Evolutionary conservation across 2,797 vertebrate species (phyloP).

Genomic region (Coregonus ussuriensis): DNA sequence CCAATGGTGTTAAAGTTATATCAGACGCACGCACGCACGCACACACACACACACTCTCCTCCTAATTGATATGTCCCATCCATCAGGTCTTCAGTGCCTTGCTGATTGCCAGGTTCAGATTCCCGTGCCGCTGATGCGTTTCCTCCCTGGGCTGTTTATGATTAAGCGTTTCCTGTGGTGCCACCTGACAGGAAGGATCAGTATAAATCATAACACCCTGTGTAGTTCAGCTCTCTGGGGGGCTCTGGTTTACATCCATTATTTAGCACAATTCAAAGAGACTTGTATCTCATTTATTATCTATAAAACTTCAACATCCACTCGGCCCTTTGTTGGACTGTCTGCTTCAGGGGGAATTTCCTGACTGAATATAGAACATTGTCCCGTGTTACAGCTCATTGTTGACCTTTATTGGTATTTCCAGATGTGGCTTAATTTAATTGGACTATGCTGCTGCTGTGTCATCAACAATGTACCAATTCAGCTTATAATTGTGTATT

Average conservation of each 20-base stretch:
- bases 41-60: constrained; percentile 31
- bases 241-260: constrained; percentile 57
- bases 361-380: not conserved
- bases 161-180: constrained; percentile 67
- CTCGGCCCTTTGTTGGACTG: constrained; percentile 8
- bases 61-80: constrained; percentile 69
- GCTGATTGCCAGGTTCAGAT: constrained; percentile 71
- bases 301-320: constrained; percentile 28
- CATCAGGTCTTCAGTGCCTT: constrained; percentile 66
- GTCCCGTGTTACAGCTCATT: not conserved
- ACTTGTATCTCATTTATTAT: constrained; percentile 48
- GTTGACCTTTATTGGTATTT: not conserved
- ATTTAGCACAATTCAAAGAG: constrained; percentile 61
- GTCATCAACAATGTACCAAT: not conserved
- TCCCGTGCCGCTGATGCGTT: constrained; percentile 64
- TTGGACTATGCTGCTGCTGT: not conserved
- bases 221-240: constrained; percentile 36
- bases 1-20: not conserved
- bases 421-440: not conserved
- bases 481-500: not conserved
- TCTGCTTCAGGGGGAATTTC: constrained; percentile 24
- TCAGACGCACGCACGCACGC: not conserved
- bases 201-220: constrained; percentile 58
- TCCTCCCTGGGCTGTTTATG: constrained; percentile 59
- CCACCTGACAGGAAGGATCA: constrained; percentile 65